A percentile compares a stretch with the other conserved stretches of the same genome.
These are phyloP conservation scores for Hyposmocoma kahamanoa DNA, from an alignment of 1,140 invertebrate genomes.

Conservation along the genomic window DNA sequence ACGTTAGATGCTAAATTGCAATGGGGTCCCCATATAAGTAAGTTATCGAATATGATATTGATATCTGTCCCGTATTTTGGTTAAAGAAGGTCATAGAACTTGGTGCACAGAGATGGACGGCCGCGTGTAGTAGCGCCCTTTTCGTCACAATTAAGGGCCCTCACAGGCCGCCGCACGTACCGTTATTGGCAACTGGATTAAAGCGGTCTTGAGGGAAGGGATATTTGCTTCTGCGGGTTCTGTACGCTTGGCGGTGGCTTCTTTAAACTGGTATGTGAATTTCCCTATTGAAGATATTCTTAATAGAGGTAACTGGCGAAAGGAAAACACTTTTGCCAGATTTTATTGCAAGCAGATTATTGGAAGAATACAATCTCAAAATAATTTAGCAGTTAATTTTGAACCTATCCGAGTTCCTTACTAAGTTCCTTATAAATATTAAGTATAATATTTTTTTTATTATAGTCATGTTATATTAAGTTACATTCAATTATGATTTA, in stretches of 20 bases:
- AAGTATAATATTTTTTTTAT: no score
- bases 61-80: background rate
- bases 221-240: background rate
- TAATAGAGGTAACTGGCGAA: slow-evolving; percentile 1
- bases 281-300: slow-evolving; percentile 5
- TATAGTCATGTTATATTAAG: no score
- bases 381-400: background rate
- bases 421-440: background rate
- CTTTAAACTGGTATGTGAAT: slow-evolving; percentile 2
- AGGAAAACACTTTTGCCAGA: slow-evolving; percentile 3
- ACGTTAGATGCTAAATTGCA: no score
- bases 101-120: background rate
- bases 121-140: background rate
- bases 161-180: background rate
- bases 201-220: background rate
- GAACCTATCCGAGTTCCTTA: background rate
- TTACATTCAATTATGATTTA: no score
- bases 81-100: background rate
- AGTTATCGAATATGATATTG: no score
- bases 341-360: slow-evolving; percentile 4
- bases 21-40: no score
- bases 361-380: background rate
- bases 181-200: slow-evolving; percentile 3
- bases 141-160: slow-evolving; percentile 3
- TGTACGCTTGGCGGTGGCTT: background rate